phyloP scores from a whole-genome alignment of 2,797 vertebrate species.

The Enteromius viviparus region DNA sequence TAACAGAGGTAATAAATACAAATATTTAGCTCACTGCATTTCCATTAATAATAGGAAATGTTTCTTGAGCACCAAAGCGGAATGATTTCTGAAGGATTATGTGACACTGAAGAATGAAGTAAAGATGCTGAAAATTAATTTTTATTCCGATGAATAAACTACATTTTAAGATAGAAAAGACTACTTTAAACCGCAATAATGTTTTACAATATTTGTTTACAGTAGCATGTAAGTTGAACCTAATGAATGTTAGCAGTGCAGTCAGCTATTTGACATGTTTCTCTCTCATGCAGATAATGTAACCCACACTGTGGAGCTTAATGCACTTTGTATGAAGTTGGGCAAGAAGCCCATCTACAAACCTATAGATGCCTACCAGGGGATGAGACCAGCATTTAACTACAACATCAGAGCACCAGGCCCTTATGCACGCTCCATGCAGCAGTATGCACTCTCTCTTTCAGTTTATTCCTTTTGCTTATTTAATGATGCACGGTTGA shows the following conservation, averaged over 20 bases:
- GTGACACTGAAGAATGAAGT: neutral
- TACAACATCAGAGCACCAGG: constrained; percentile 85
- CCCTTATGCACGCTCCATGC: constrained; percentile 83
- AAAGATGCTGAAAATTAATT: neutral
- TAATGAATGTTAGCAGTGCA: neutral
- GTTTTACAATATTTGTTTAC: neutral
- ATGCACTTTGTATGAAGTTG: constrained; percentile 96
- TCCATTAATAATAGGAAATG: neutral
- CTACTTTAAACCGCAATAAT: neutral
- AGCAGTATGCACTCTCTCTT: constrained; percentile 71
- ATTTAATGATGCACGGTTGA: neutral
- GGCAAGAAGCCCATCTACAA: constrained; percentile 97
- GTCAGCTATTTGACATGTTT: constrained; percentile 45
- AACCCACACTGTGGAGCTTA: constrained; percentile 93
- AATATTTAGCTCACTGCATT: neutral
- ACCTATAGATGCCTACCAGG: constrained; percentile 91
- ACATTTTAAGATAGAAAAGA: neutral
- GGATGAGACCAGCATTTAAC: constrained; percentile 93
- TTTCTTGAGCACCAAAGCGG: neutral
- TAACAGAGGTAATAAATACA: neutral
- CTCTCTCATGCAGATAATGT: constrained; percentile 80
- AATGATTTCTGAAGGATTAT: neutral
- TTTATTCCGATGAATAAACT: neutral
- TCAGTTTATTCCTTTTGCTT: neutral
- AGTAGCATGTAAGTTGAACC: neutral